Base-by-base conservation (phyloP, 1,140 invertebrate species). In the Drosophila melanogaster region DNA sequence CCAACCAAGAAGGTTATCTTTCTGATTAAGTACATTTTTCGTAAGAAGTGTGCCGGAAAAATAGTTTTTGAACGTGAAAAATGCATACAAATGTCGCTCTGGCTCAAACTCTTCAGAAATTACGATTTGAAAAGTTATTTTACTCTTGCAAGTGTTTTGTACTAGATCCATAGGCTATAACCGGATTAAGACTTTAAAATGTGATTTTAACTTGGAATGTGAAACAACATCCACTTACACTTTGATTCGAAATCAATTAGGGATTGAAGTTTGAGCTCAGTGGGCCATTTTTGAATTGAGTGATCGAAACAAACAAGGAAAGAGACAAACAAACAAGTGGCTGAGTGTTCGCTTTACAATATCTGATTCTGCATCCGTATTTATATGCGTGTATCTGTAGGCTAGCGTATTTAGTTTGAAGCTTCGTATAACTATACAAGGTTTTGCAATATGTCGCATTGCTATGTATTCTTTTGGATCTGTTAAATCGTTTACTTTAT, bases 401-500 rank as follows among this genome's bases (percentile, higher is more conserved):
- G 59, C 14, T 74, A 70, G 70, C 51, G 47, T 74, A 64, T 74
- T 75, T 75, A 57, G 71, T 76, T 62, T 75, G 60, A 76, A 76
- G 72, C 72, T 66, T 74, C 47, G 58, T 74, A 64, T 55, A 74
- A 64, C 69, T 74, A 62, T 64, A 55, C 59, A 75, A 77, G 71
- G 60, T 49, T 60, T 73, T 77, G 67, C 69, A 79, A 73, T 40
- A 44, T 54, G 54, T 38, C 58, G 46, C 71, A 69, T 85, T 76
- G 64, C 41, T 77, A 41, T 41, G 58, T 72, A 66, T 73, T 67
- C 77, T 69, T 70, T 65, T 79, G 86, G 71, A 69, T 90, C 71
- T 72, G 81, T 61, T 79, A 77, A 57, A 59, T 83, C 66, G 50
- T 67, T 46, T 71, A 70, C 65, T 38, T 17, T 51, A 49, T 46